phyloP scores from a whole-genome alignment of 2,113 vertebrate genomes.

The Scytalopus superciliaris region DNA sequence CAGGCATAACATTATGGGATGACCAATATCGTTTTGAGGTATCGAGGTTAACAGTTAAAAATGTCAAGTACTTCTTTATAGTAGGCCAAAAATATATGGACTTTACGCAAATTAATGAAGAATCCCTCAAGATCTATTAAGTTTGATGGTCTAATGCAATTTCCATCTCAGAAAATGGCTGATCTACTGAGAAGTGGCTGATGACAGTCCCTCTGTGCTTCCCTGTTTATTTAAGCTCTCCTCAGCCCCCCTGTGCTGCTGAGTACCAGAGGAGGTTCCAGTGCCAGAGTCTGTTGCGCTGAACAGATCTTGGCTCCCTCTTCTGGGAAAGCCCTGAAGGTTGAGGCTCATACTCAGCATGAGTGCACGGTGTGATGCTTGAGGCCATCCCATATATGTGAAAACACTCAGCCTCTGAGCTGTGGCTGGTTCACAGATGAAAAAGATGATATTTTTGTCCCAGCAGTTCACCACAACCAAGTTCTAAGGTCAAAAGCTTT shows the following conservation, averaged over 20 bases:
- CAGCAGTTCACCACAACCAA: background rate
- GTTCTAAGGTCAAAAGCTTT: slow-evolving; percentile 25
- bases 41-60: background rate
- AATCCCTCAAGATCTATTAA: background rate
- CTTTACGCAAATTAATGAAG: background rate
- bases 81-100: background rate
- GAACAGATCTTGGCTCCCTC: background rate
- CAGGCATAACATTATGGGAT: background rate
- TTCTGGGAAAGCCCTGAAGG: background rate
- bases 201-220: background rate
- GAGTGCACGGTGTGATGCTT: background rate
- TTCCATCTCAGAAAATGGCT: background rate
- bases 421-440: background rate
- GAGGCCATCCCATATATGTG: background rate
- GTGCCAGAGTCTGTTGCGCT: background rate
- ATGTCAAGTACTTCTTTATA: background rate
- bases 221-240: background rate
- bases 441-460: slow-evolving; percentile 6
- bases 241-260: background rate
- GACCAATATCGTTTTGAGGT: background rate
- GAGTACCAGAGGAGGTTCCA: background rate
- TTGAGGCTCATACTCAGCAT: background rate
- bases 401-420: background rate
- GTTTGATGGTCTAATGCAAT: background rate
- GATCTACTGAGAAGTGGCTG: background rate